These are phyloP conservation scores for Agrotis exclamationis DNA, from an alignment of 2,888 invertebrate species.

Conservation along the genomic window DNA sequence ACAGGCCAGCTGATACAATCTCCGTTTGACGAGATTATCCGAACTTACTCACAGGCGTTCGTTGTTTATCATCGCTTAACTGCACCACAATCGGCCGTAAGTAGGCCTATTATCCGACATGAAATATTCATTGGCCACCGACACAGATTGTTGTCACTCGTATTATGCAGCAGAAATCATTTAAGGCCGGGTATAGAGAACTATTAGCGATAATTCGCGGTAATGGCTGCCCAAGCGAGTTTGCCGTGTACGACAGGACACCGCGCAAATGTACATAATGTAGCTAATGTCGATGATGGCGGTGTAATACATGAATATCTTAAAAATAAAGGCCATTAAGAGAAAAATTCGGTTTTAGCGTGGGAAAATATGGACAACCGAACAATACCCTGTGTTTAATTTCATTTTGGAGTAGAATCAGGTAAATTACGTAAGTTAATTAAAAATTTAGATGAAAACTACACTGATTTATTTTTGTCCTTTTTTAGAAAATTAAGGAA, in stretches of 20 bases:
- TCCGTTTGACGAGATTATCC: conserved; percentile 57
- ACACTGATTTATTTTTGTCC: too few relatives aligned
- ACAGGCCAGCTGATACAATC: conserved; percentile 48
- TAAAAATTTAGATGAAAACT: too few relatives aligned
- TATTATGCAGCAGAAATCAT: conserved; percentile 85
- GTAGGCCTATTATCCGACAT: conserved; percentile 81
- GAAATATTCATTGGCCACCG: conserved; percentile 88
- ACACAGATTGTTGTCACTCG: conserved; percentile 86
- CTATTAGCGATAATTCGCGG: conserved; percentile 86
- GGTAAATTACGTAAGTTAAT: too few relatives aligned
- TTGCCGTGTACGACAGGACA: conserved; percentile 74
- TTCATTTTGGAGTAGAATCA: too few relatives aligned
- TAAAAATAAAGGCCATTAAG: background rate
- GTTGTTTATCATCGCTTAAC: conserved; percentile 69
- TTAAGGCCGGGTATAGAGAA: conserved; percentile 72
- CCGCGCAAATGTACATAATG: conserved; percentile 48
- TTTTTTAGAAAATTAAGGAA: background rate
- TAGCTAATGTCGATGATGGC: conserved; percentile 41
- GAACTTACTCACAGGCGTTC: conserved; percentile 47
- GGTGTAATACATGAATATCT: conserved; percentile 14
- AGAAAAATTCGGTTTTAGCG: background rate
- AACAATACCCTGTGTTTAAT: too few relatives aligned
- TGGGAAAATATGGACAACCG: background rate
- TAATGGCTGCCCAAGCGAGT: conserved; percentile 83
- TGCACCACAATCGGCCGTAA: conserved; percentile 80